Base-by-base conservation (phyloP, 2,797 vertebrate species). In the Hephaestus fuliginosus region DNA sequence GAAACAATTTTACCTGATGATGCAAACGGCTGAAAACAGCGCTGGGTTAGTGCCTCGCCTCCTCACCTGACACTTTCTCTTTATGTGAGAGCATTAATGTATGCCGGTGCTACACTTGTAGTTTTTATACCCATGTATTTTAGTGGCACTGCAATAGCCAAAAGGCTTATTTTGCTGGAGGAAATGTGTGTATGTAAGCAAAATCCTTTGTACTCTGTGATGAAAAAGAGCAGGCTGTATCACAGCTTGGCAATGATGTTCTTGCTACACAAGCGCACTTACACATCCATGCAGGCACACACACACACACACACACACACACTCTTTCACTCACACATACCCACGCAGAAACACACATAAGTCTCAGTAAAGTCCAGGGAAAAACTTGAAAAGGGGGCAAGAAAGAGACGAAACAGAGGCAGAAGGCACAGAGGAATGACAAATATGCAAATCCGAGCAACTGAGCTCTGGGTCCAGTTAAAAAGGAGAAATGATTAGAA, bases 1-100 rank as follows among this genome's bases (percentile, higher is more conserved):
- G 90, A 93, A 95, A 92, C 84, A 60, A 83, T 89, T 90, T 91
- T 89, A 92, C 88, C 90, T 92, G 93, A 93, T 94, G 94, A 94
- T 94, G 93, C 91, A 95, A 95, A 92, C 92, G 18, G 77, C 62
- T 92, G 93, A 86, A 94, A 94, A 93, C 88, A 70, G 81, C 1
- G 30, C 10, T 9, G 60, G 63, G 77, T 73, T 74, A 41, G 53
- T 28, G 80, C 86, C 56, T 82, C 52, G 73, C 77, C 87, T 82
- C 85, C 78, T 86, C 86, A 87, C 87, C 90, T 90, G 83, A 91
- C 86, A 75, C 81, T 73, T 71, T 74, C 76, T 83, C 80, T 88
- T 80, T 73, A 76, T 86, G 84, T 17, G 53, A 80, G 77, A 70
- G 86, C 51, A 11, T 74, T 88, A 90, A 91, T 84, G 80, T 78